These are phyloP conservation scores for Poecilia latipinna DNA, from an alignment of 2,113 vertebrate species.

Conservation along the genomic window DNA sequence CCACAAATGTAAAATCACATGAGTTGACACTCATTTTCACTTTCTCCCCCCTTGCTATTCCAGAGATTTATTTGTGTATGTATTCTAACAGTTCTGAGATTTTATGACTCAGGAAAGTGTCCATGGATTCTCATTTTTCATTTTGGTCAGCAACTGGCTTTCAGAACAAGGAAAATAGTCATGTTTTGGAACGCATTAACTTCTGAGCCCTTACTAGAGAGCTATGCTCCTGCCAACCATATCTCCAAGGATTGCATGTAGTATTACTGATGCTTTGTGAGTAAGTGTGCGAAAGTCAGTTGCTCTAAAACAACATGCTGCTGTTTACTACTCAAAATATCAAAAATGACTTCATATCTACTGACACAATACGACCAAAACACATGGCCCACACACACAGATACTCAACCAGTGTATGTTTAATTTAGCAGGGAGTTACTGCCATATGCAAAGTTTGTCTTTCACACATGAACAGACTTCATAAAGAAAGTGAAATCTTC, in stretches of 20 bases:
- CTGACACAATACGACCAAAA: constrained; percentile 14
- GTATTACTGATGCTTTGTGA: constrained; percentile 24
- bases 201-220: no score
- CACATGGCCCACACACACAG: constrained; percentile 14
- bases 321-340: constrained; percentile 30
- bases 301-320: constrained; percentile 35
- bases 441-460: constrained; percentile 4
- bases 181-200: no score
- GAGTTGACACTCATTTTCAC: no score
- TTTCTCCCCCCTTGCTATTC: not conserved
- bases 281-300: not conserved
- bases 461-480: not conserved
- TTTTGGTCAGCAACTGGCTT: not conserved
- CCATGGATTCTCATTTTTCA: not conserved
- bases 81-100: not conserved
- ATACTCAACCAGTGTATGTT: constrained; percentile 5
- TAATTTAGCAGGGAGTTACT: constrained; percentile 19
- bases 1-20: no score
- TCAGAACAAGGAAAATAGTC: no score
- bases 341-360: constrained; percentile 33
- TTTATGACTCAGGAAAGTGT: not conserved
- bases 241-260: not conserved
- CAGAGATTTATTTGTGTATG: not conserved
- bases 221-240: not conserved
- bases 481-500: constrained; percentile 28